Conservation (phyloP, 1,140 invertebrate species). For the Polypedilum vanderplanki region DNA sequence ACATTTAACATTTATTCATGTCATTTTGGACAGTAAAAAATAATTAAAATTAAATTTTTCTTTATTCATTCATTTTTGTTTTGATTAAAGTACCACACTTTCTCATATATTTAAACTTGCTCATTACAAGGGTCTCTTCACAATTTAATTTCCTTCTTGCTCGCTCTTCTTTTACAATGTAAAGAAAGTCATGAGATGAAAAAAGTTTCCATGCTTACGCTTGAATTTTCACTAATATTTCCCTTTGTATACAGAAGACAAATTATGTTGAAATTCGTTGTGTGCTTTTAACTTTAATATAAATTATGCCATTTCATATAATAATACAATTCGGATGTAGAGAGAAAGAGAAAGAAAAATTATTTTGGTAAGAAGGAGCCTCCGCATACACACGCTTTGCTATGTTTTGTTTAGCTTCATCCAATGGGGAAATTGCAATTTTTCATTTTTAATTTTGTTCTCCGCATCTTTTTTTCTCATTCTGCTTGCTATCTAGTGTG, state of each 20-base stretch:
- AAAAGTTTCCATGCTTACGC: background rate
- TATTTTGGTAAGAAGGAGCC: background rate
- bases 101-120: no score
- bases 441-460: background rate
- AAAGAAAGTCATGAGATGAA: background rate
- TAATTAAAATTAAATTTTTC: background rate
- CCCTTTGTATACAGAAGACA: no score
- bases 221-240: no score
- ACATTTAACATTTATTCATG: constrained; percentile 13
- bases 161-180: background rate
- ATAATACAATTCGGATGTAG: no score
- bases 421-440: constrained; percentile 17
- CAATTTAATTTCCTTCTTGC: background rate
- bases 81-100: no score
- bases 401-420: background rate
- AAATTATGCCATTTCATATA: no score
- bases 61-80: no score
- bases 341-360: background rate
- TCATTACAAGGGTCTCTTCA: no score
- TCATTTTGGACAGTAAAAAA: constrained; percentile 9
- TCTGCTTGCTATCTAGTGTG: background rate
- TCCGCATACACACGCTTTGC: background rate
- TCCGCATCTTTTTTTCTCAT: background rate
- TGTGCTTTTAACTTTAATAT: no score
- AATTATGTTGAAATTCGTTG: no score